Evolutionary conservation across 2,113 vertebrate genomes (phyloP), one percentile per base, ranked within the genome.

Genomic region (Rhinichthys klamathensis): DNA sequence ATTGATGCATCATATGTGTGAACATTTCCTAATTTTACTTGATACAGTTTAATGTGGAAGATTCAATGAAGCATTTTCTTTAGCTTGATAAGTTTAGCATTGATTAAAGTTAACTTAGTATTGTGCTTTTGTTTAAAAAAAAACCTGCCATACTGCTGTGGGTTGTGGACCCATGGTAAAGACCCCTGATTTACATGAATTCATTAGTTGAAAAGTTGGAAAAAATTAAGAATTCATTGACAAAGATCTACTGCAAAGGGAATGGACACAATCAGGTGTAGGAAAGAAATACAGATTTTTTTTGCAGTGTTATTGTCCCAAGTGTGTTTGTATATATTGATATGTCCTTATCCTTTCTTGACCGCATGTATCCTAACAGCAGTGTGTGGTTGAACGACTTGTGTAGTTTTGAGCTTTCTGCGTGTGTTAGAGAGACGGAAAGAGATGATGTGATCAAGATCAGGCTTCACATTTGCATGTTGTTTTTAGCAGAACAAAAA

Each of bases 401-500:
- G 18, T 56, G 18, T 21, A 21, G 80, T 67, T 60, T 73, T 44
- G 60, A 41, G 38, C 15, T 12, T 25, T 2, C 9, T 67, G 46
- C n/a, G 21, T 46, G 25, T 61, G 69, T 30, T n/a, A 13, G 61
- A 46, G 44, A 69, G 80, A 44, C 25, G 51, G 60, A 51, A 67
- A 30, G 73, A 54, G 21, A 46, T 70, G 54, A 44, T 87, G 38
- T 44, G 65, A 78, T 86, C 49, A 69, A 23, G 70, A 32, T 80
- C 32, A 38, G 73, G 81, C 25, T 23, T n/a, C 9, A 73, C 16
- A 63, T 84, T 88, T 86, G 84, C 80, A 84, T 80, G 35, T 10
- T 73, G 38, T 58, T 70, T 88, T 84, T 65, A 80, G 65, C 6
- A 84, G 23, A 79, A 46, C 25, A n/a, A 46, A 80, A 60, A 30